Conservation (phyloP, 92 coral and sea anemone species). For the Paragorgia papillata region DNA sequence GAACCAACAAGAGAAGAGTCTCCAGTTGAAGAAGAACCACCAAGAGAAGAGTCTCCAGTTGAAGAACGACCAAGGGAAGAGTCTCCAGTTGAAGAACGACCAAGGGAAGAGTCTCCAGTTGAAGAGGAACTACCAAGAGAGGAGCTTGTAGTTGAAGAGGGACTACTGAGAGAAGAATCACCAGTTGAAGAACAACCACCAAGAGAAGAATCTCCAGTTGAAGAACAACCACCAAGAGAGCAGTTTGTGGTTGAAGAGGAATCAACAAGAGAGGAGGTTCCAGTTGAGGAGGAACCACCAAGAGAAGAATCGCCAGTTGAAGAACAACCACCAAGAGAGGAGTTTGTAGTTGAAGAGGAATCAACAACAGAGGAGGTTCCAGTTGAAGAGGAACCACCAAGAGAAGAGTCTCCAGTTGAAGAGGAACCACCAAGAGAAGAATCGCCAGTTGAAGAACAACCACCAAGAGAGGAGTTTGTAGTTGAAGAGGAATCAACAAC, state of each 20-base stretch:
- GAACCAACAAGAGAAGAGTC: constrained; percentile 81
- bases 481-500: constrained; percentile 80
- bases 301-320: background rate
- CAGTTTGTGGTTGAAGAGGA: background rate
- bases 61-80: constrained; percentile 3
- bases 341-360: background rate
- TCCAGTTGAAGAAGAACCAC: constrained; percentile 66
- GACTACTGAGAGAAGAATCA: background rate
- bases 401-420: background rate
- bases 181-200: background rate
- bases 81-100: background rate
- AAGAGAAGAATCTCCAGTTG: constrained; percentile 7
- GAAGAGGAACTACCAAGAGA: background rate
- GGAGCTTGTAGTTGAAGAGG: background rate
- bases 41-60: background rate
- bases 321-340: background rate
- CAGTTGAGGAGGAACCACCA: constrained; percentile 17
- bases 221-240: background rate
- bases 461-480: constrained; percentile 60
- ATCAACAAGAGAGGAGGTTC: background rate
- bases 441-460: constrained; percentile 63
- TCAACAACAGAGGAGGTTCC: background rate
- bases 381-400: background rate
- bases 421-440: constrained; percentile 40
- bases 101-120: background rate